Conservation (phyloP, 2,797 vertebrate species). For the Spinibarbus caldwelli region DNA sequence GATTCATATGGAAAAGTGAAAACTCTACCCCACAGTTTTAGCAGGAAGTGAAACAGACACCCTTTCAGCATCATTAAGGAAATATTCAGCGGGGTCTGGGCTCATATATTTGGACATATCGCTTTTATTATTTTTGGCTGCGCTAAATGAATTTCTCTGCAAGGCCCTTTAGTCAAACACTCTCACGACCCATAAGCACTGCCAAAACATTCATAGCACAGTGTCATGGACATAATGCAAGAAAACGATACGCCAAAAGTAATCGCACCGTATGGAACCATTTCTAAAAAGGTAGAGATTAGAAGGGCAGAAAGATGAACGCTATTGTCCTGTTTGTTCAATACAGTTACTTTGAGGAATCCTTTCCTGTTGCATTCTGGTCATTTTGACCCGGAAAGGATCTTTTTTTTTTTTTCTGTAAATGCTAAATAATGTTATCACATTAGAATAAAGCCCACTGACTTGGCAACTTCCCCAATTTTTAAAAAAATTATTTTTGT, state of each 20-base stretch:
- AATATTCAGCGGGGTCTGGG: slow-evolving; percentile 74
- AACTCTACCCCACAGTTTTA: slow-evolving; percentile 53
- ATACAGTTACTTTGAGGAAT: neutral
- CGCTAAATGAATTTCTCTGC: slow-evolving; percentile 70
- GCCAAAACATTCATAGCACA: slow-evolving; percentile 77
- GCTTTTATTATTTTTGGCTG: slow-evolving; percentile 80
- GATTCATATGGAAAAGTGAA: slow-evolving; percentile 8
- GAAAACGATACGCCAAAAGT: slow-evolving; percentile 50
- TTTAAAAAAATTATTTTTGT: too few species aligned
- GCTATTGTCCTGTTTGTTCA: neutral
- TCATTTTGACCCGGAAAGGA: neutral
- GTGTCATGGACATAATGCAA: slow-evolving; percentile 67
- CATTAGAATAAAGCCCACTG: neutral
- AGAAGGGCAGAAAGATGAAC: neutral
- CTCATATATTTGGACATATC: slow-evolving; percentile 75
- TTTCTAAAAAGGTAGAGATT: slow-evolving; percentile 18
- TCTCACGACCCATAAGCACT: slow-evolving; percentile 71
- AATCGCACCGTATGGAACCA: slow-evolving; percentile 46
- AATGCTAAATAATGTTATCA: neutral
- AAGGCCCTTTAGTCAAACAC: slow-evolving; percentile 80
- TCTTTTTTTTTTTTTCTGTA: neutral
- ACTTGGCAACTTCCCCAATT: neutral
- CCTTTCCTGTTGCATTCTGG: neutral
- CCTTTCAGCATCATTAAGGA: slow-evolving; percentile 75
- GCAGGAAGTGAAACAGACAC: slow-evolving; percentile 75